Percentiles rank a stretch among this genome's conserved stretches.
Conservation (phyloP, 2,113 vertebrate genomes). For the Vulpes lagopus region DNA sequence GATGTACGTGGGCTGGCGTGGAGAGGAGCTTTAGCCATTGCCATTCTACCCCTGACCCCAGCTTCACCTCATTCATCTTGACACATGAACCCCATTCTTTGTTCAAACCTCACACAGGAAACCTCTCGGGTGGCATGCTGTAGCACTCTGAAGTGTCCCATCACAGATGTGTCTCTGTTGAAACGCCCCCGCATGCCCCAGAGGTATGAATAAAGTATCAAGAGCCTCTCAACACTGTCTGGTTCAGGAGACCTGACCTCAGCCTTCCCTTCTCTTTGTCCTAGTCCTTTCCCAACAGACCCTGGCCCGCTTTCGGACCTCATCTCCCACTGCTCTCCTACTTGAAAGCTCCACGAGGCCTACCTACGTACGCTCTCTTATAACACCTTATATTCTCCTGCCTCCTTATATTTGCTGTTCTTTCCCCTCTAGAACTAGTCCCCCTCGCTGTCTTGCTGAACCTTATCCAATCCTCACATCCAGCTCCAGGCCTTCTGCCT, state of each 20-base stretch:
- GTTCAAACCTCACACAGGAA: not conserved
- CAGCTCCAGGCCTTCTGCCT: not conserved
- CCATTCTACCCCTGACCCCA: not conserved
- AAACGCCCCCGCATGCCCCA: not conserved
- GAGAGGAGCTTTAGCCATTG: not conserved
- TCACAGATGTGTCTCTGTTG: not conserved
- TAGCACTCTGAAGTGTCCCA: not conserved
- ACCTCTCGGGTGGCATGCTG: not conserved
- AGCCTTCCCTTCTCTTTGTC: not conserved
- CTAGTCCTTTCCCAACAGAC: not conserved
- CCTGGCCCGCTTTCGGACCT: not conserved
- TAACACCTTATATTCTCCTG: not conserved
- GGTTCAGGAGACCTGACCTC: not conserved
- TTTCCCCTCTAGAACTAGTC: not conserved
- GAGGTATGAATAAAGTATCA: not conserved
- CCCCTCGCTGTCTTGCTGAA: not conserved
- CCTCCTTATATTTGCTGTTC: not conserved
- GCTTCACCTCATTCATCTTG: not conserved
- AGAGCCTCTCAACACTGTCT: not conserved
- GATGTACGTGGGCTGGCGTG: accelerated
- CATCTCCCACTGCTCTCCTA: not conserved
- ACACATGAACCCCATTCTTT: not conserved
- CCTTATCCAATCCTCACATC: not conserved
- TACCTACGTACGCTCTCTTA: not conserved
- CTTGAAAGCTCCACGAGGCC: not conserved